These are phyloP conservation scores for Noctua fimbriata DNA, from an alignment of 2,888 invertebrate genomes.

Conservation along the genomic window DNA sequence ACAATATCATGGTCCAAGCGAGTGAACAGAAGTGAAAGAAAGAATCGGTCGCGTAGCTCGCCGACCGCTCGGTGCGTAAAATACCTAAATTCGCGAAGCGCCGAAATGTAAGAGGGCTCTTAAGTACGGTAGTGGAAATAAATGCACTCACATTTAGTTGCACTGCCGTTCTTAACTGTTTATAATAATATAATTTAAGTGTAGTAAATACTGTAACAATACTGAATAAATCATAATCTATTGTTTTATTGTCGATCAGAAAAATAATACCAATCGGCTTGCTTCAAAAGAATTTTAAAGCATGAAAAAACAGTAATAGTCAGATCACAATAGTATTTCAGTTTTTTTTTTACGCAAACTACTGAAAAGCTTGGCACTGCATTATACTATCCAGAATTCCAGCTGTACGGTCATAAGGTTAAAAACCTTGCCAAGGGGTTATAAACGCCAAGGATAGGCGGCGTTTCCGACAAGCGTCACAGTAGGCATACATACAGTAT, in stretches of 20 bases:
- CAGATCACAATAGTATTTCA: not conserved
- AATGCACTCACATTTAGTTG: too few species aligned
- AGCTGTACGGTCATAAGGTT: constrained; percentile 22
- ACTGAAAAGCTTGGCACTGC: constrained; percentile 5
- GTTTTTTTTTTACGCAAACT: not conserved
- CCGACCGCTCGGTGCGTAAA: too few species aligned
- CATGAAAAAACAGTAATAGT: not conserved
- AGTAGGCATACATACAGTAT: not conserved
- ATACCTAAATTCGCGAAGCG: too few species aligned
- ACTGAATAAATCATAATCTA: not conserved
- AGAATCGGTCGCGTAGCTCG: too few species aligned
- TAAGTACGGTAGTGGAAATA: too few species aligned
- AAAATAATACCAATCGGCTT: not conserved
- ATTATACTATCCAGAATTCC: not conserved
- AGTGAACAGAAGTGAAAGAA: too few species aligned
- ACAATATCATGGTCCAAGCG: too few species aligned
- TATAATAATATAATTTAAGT: not conserved
- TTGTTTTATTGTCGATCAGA: not conserved
- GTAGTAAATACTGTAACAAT: not conserved
- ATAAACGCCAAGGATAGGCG: constrained; percentile 19
- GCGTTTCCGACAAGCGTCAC: constrained; percentile 52
- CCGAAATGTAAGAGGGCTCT: too few species aligned
- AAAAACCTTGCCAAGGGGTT: constrained; percentile 26
- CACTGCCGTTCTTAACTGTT: not conserved
- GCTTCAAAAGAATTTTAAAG: not conserved